Base-by-base conservation (phyloP, 2,113 vertebrate species). In the Peromyscus leucopus region DNA sequence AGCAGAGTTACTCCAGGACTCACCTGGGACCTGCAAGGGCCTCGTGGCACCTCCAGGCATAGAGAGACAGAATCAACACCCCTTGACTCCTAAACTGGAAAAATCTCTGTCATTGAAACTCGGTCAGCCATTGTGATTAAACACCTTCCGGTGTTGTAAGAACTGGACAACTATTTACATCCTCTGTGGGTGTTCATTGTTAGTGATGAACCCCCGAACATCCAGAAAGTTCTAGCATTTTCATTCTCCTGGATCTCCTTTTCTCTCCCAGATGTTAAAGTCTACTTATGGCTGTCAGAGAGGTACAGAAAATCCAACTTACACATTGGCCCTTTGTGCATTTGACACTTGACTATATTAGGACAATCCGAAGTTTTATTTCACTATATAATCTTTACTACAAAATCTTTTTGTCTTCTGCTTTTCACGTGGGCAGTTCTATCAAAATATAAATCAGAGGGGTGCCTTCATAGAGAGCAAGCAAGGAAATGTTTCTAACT, bases 391-490 rank as follows among this genome's bases (percentile, higher is more conserved):
- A 26, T 86, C 61, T 28, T 95, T 83, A 95, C 61, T 86, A 85
- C 89, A 92, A 91, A n/a, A 31, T 46, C 17, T 28, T 93, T 90
- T 93, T 75, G 67, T 91, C 87, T 85, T 87, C 39, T 79, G 26
- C 59, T 92, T 96, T 97, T 93, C 61, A 92, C 93, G 96, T 90
- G 91, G 88, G 24, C 33, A 93, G 71, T 84, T 89, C 36, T 65
- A 74, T 65, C 61, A 89, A 96, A 96, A 87, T 36, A 91, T 48
- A 36, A 89, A 89, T 72, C 59, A 90, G 65, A 48, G 75, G 86
- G 51, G 19, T 93, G 51, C 89, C 80, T 91, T 48, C 82, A 72
- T 15, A 87, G 57, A 87, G n/a, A 88, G 83, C 80, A 69, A 88
- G 19, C 63, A 65, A 17, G 42, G 65, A 67, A 24, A 22, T 48